These are phyloP conservation scores for Physeter macrocephalus DNA, from an alignment of 2,113 vertebrate species.

Conservation along the genomic window DNA sequence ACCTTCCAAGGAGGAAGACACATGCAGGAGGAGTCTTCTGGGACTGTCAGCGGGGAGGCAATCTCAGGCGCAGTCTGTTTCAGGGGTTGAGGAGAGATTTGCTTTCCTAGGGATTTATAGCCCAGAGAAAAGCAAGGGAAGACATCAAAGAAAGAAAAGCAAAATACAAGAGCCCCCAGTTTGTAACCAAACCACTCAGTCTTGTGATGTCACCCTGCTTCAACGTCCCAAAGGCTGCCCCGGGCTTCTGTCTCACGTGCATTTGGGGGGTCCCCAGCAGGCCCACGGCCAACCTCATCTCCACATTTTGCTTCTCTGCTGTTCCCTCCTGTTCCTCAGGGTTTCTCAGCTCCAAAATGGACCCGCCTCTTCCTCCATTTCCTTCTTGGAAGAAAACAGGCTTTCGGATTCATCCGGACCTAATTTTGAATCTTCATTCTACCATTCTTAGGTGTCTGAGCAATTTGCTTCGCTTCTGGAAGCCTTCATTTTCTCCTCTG, in stretches of 20 bases:
- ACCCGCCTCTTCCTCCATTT: background rate
- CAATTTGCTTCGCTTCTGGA: background rate
- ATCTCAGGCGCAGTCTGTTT: background rate
- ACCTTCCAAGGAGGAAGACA: background rate
- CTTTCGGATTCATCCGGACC: background rate
- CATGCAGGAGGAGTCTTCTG: accelerated
- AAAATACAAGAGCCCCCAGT: background rate
- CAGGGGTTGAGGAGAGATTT: background rate
- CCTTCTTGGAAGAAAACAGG: background rate
- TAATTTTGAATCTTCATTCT: background rate
- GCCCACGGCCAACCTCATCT: background rate
- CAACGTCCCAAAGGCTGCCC: background rate
- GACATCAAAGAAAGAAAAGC: background rate
- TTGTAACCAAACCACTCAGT: background rate
- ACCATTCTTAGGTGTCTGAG: background rate
- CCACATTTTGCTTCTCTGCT: background rate
- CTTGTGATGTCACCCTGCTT: background rate
- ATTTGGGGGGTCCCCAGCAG: accelerated
- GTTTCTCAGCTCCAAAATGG: background rate
- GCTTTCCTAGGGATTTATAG: background rate
- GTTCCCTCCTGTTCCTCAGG: accelerated
- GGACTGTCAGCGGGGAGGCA: background rate
- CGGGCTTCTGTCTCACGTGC: accelerated
- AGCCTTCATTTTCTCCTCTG: background rate
- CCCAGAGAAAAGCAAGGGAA: background rate